These are phyloP conservation scores for Lissonota sp. DNA, from an alignment of 2,888 invertebrate genomes.

Conservation along the genomic window DNA sequence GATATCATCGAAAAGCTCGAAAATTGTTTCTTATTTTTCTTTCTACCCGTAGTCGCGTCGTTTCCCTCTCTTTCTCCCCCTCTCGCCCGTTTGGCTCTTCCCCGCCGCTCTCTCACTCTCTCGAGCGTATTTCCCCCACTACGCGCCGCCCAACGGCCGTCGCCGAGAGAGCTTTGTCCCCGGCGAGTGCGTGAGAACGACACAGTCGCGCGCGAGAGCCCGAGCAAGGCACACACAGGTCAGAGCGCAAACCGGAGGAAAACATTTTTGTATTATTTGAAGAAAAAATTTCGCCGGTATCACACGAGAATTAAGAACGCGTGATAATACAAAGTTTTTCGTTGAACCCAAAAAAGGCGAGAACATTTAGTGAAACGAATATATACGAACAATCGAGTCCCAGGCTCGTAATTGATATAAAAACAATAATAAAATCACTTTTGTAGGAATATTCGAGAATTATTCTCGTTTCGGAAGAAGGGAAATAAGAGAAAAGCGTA, in stretches of 20 bases:
- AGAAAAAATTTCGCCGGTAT: too few species aligned
- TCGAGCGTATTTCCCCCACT: slow-evolving; percentile 12
- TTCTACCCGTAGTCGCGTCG: neutral
- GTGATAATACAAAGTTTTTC: too few species aligned
- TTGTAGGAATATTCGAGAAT: too few species aligned
- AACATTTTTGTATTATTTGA: too few species aligned
- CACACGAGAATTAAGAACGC: too few species aligned
- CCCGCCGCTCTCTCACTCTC: neutral
- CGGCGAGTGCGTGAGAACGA: slow-evolving; percentile 43
- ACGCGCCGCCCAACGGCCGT: slow-evolving; percentile 28
- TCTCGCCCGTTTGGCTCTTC: slow-evolving; percentile 5
- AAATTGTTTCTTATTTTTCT: slow-evolving; percentile 4
- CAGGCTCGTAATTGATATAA: too few species aligned
- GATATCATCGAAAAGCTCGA: neutral
- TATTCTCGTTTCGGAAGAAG: too few species aligned
- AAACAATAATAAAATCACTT: too few species aligned
- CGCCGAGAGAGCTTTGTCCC: slow-evolving; percentile 52
- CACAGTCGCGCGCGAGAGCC: slow-evolving; percentile 45
- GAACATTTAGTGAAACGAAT: too few species aligned
- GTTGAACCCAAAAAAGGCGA: too few species aligned
- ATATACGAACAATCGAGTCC: too few species aligned
- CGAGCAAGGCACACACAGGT: slow-evolving; percentile 14
- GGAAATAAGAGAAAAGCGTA: too few species aligned
- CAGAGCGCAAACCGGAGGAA: neutral
- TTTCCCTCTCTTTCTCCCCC: slow-evolving; percentile 4